Base-by-base conservation (phyloP, 2,888 invertebrate species). In the Teleogryllus oceanicus region DNA sequence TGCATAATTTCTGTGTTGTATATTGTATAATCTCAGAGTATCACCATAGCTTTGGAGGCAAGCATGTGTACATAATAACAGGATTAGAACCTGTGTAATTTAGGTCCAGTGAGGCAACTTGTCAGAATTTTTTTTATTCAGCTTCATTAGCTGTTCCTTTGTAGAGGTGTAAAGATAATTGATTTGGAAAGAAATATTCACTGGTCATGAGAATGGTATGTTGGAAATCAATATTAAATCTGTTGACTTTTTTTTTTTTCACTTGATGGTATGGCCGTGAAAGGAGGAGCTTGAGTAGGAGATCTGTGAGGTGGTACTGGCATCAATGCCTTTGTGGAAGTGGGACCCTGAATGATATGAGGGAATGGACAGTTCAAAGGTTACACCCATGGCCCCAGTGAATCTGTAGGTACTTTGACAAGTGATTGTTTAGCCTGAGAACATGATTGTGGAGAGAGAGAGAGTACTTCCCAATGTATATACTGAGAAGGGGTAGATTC, bases 281-380 rank as follows among this genome's bases (percentile, higher is more conserved):
- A 16, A 62, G 62, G 62, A 62, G 13, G 13, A 62, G n/a, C 13
- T 62, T 13, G n/a, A 18, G 62, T 62, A 62, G 62, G 62, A 62
- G 62, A 62, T 62, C 62, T 62, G 62, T 16, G 62, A 18, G 62
- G 62, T 62, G 62, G 62, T 62, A 62, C 62, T 62, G n/a, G 62
- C n/a, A n/a, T 18, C 62, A 62, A 62, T 3, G 62, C 62, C 62
- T 62, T 62, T 62, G 62, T 62, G 62, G 62, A 62, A 62, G 62
- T 18, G 13, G 62, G 62, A 62, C 62, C 62, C 62, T 62, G 62
- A 62, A 62, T 62, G 62, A 13, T 18, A 62, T 62, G 62, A 18
- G 62, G 62, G 62, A 62, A n/a, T 62, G 62, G 62, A 62, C 62
- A 62, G 62, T 62, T 62, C 62, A 62, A 62, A 62, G 62, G n/a